Base-by-base conservation (phyloP, 2,888 invertebrate genomes). In the Cantharis lateralis region DNA sequence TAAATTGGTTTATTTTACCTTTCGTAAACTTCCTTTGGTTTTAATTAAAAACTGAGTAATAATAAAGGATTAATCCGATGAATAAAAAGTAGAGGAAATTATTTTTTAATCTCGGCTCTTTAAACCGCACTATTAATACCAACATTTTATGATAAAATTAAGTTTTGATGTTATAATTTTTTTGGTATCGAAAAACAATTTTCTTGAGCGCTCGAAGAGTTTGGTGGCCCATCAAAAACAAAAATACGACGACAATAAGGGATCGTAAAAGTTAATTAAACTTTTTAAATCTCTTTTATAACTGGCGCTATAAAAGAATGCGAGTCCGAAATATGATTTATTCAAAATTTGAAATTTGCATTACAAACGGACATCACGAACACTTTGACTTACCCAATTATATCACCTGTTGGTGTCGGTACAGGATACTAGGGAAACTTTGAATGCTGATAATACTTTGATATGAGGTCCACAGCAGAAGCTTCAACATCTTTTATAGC, bases 401-500 rank as follows among this genome's bases (percentile, higher is more conserved):
- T 81, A 75, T 85, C 83, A 83, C 84, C 79, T 78, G 75, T 83
- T 83, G 79, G 79, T 82, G 81, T 83, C 83, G 82, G 85, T 81
- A 83, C 80, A 82, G 82, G 83, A 81, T 66, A 20, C 11, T 18
- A 15, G 81, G 82, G 80, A 81, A 84, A 80, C 80, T 77, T 77
- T 71, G 87, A 89, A 75, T 75, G 76, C 76, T 75, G 89, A 75
- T 75, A 75, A 68, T 77, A 72, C 78, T 72, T 75, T 78, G 90
- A 89, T 89, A 87, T 89, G 76, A 79, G 79, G 79, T 76, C 87
- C 88, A 75, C 79, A 71, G 89, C 86, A 87, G 87, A 85, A 86
- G 86, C 83, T 86, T 87, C 88, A 72, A 78, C 79, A 82, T 84
- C 88, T 90, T 90, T 88, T 90, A 90, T 90, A 90, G 83, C 83